A percentile compares a stretch with the other conserved stretches of the same genome.
These are phyloP conservation scores for Babyrousa celebensis DNA, from an alignment of 2,797 vertebrate genomes.

Conservation along the genomic window DNA sequence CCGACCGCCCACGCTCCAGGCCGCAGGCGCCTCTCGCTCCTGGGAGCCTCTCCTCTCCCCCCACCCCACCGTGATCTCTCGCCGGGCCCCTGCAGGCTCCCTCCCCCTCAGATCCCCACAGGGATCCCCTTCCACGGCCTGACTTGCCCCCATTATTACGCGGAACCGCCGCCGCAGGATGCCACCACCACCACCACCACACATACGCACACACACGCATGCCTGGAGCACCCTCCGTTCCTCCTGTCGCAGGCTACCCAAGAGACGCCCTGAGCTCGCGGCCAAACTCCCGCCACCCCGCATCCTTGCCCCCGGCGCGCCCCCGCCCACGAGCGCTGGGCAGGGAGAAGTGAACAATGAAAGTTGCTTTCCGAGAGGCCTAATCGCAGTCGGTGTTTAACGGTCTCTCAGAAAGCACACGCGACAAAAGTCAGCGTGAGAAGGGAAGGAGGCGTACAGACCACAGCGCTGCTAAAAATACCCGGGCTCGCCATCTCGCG, in stretches of 20 bases:
- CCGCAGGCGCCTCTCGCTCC: neutral
- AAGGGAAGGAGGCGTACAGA: neutral
- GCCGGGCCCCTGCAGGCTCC: neutral
- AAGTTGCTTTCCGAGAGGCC: conserved; percentile 69
- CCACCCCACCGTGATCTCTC: neutral
- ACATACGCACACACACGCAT: no score
- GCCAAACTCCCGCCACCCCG: neutral
- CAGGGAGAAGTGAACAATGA: conserved; percentile 44
- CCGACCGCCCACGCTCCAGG: neutral
- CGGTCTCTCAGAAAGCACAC: neutral
- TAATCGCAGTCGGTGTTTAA: neutral
- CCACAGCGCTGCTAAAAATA: conserved; percentile 48
- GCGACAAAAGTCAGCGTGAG: conserved; percentile 27
- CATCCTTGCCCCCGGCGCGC: neutral
- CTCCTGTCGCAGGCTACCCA: neutral
- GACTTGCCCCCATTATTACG: neutral
- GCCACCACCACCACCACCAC: neutral
- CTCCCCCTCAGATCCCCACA: neutral
- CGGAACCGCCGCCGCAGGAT: neutral
- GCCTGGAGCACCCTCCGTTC: neutral
- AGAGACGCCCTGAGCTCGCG: neutral
- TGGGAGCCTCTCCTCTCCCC: neutral
- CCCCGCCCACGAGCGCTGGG: neutral
- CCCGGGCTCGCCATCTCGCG: conserved; percentile 13
- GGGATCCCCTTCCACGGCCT: neutral